Percentiles rank a stretch among this genome's conserved stretches.
Evolutionary conservation across 1,140 invertebrate genomes (phyloP).

Genomic region (Drosophila miranda): DNA sequence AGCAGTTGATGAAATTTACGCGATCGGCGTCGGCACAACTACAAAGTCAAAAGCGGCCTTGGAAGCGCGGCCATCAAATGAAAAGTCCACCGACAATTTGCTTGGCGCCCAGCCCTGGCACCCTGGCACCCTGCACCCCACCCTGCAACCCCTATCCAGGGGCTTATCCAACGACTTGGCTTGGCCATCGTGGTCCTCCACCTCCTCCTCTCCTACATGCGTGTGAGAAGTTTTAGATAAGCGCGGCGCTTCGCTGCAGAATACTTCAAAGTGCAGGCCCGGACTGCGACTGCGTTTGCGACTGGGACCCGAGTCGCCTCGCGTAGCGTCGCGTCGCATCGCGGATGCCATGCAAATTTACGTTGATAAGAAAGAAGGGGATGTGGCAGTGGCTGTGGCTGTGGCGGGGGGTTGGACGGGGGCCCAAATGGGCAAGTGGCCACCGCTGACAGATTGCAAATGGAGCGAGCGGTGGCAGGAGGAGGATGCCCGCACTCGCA

Average conservation of each 20-base stretch:
- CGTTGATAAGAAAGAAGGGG: constrained; percentile 52
- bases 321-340: no score
- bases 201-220: constrained; percentile 38
- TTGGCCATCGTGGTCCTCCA: neutral
- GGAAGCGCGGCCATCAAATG: constrained; percentile 36
- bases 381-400: no score
- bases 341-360: constrained; percentile 57
- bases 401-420: neutral
- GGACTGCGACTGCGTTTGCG: constrained; percentile 3
- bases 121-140: neutral
- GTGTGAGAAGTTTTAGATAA: constrained; percentile 80
- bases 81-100: constrained; percentile 68
- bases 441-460: constrained; percentile 13
- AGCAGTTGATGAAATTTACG: constrained; percentile 81
- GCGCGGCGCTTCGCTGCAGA: constrained; percentile 32
- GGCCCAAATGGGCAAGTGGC: neutral
- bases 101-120: constrained; percentile 40
- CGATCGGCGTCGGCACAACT: constrained; percentile 72
- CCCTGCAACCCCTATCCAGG: neutral
- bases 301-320: no score
- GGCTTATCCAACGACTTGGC: no score
- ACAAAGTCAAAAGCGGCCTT: constrained; percentile 53
- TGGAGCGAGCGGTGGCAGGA: constrained; percentile 8
- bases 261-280: constrained; percentile 60
- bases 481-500: no score